Conservation (phyloP, 2,797 vertebrate genomes). For the Thunnus albacares region DNA sequence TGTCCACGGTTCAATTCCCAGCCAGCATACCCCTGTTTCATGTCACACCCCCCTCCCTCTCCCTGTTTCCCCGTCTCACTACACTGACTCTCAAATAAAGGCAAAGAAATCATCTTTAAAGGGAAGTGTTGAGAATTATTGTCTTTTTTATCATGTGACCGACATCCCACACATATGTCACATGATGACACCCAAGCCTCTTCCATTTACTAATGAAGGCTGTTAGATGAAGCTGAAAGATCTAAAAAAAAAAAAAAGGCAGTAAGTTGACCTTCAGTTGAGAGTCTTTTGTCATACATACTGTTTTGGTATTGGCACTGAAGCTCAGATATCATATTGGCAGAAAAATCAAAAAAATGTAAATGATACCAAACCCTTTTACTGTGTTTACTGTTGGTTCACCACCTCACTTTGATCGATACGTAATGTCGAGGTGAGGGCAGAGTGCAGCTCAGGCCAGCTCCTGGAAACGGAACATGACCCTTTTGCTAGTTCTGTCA, state of each 20-base stretch:
- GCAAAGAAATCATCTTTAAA: no score
- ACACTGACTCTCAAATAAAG: no score
- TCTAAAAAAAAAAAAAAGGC: not conserved
- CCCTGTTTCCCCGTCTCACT: no score
- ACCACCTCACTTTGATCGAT: constrained; percentile 14
- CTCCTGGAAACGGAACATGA: constrained; percentile 82
- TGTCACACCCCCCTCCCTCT: no score
- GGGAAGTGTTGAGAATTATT: no score
- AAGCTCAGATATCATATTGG: not conserved
- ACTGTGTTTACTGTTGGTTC: not conserved
- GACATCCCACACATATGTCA: no score
- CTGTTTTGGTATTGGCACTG: not conserved
- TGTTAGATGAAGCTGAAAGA: not conserved
- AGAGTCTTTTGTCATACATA: not conserved
- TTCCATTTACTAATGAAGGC: not conserved
- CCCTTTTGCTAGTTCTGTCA: constrained; percentile 83
- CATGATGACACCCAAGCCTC: not conserved
- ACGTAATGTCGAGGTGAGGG: constrained; percentile 36
- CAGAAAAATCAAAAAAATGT: not conserved
- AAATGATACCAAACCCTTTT: not conserved
- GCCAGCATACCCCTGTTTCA: no score
- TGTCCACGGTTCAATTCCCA: no score
- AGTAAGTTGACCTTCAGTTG: not conserved
- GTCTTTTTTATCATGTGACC: no score
- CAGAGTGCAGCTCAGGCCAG: constrained; percentile 47